Conservation (phyloP, 1,140 invertebrate species). For the Apis laboriosa region DNA sequence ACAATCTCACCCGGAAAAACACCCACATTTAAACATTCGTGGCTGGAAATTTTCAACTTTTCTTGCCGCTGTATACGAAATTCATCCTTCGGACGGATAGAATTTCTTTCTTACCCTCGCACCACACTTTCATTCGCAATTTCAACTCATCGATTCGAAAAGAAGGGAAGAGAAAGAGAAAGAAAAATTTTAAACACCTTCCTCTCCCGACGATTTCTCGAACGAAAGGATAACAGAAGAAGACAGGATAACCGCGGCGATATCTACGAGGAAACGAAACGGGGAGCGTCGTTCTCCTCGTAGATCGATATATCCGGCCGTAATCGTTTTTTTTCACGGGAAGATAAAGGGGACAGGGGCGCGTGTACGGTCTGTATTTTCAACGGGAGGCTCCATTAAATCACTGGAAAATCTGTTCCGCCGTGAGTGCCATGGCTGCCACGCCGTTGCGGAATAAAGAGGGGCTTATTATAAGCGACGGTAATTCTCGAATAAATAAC, state of each 20-base stretch:
- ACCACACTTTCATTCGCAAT: too few species aligned
- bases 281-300: not conserved
- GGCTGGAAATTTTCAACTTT: too few species aligned
- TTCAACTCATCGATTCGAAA: too few species aligned
- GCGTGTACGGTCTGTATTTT: conserved; percentile 66
- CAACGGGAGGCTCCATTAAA: conserved; percentile 77
- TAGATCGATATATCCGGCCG: conserved; percentile 49
- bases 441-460: conserved; percentile 78
- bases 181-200: too few species aligned
- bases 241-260: not conserved
- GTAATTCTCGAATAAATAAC: conserved; percentile 82
- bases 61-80: too few species aligned
- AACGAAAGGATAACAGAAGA: not conserved
- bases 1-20: not conserved
- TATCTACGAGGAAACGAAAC: conserved; percentile 7
- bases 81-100: too few species aligned
- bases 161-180: too few species aligned
- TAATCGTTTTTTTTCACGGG: conserved; percentile 47
- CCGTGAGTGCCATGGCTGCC: conserved; percentile 66
- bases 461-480: conserved; percentile 81
- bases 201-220: too few species aligned
- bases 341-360: conserved; percentile 42
- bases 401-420: conserved; percentile 80
- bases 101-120: too few species aligned
- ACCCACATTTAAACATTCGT: too few species aligned